Conservation (phyloP, 2,113 vertebrate genomes). For the Lota lota region DNA sequence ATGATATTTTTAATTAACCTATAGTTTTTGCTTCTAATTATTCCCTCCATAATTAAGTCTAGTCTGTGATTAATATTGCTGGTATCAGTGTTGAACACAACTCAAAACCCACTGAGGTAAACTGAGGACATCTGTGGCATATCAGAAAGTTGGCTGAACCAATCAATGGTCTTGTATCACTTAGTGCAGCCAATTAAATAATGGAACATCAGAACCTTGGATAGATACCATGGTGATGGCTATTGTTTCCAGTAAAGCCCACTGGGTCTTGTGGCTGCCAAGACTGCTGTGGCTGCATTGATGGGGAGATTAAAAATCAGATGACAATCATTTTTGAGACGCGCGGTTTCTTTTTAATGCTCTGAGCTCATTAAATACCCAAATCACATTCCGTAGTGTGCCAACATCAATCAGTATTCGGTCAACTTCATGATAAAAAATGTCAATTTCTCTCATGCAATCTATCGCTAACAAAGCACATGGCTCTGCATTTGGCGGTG, state of each 20-base stretch:
- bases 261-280: neutral
- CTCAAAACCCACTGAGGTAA: conserved; percentile 37
- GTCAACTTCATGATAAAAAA: conserved; percentile 6
- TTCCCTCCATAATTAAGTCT: conserved; percentile 75
- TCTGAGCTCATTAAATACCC: neutral
- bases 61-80: conserved; percentile 70
- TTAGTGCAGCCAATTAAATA: neutral
- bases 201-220: neutral
- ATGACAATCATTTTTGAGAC: neutral
- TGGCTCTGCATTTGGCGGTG: conserved; percentile 5
- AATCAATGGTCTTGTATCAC: conserved; percentile 29
- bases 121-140: conserved; percentile 45
- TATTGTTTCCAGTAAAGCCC: neutral
- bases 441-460: conserved; percentile 9
- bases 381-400: neutral
- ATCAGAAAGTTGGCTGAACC: conserved; percentile 38
- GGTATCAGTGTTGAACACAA: conserved; percentile 64
- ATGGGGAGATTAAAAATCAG: neutral
- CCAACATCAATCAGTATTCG: conserved; percentile 4
- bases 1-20: conserved; percentile 74
- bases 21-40: conserved; percentile 72
- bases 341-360: neutral
- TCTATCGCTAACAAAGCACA: conserved; percentile 31
- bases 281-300: neutral
- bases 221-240: neutral